Evolutionary conservation across 2,888 invertebrate genomes (phyloP).

Genomic region (Melinopterus prodromus): DNA sequence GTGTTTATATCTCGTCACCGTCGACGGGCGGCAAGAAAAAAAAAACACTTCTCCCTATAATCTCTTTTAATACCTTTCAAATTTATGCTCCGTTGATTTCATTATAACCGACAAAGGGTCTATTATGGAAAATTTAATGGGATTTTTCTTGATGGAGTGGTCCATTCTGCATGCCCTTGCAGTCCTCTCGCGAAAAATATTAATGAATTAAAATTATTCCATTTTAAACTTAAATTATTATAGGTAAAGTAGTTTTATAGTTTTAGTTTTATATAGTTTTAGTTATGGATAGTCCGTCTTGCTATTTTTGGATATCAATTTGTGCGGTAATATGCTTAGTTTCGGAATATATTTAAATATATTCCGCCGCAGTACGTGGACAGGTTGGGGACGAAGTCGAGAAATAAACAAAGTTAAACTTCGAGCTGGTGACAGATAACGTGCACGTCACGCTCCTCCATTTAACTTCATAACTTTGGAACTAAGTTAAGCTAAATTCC

Average conservation of each 20-base stretch:
- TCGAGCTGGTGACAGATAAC: slow-evolving; percentile 11
- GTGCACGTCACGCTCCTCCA: slow-evolving; percentile 19
- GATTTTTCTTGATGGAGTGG: slow-evolving; percentile 20
- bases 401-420: slow-evolving; percentile 19
- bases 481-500: slow-evolving; percentile 25
- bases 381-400: not conserved
- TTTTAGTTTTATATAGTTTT: too few species aligned
- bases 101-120: slow-evolving; percentile 26
- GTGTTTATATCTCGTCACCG: slow-evolving; percentile 31
- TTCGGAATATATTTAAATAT: slow-evolving; percentile 4
- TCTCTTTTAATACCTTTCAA: slow-evolving; percentile 34
- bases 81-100: slow-evolving; percentile 30
- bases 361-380: not conserved
- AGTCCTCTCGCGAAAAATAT: too few species aligned
- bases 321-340: not conserved
- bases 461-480: slow-evolving; percentile 24
- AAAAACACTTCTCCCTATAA: slow-evolving; percentile 28
- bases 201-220: too few species aligned
- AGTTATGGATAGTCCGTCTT: not conserved
- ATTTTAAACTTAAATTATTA: too few species aligned
- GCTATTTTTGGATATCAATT: not conserved
- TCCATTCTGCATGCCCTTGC: not conserved
- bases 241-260: too few species aligned
- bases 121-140: slow-evolving; percentile 28
- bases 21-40: slow-evolving; percentile 11